Evolutionary conservation across 1,140 invertebrate species (phyloP), one percentile per base, ranked within the genome.

Genomic region (Maniola jurtina): DNA sequence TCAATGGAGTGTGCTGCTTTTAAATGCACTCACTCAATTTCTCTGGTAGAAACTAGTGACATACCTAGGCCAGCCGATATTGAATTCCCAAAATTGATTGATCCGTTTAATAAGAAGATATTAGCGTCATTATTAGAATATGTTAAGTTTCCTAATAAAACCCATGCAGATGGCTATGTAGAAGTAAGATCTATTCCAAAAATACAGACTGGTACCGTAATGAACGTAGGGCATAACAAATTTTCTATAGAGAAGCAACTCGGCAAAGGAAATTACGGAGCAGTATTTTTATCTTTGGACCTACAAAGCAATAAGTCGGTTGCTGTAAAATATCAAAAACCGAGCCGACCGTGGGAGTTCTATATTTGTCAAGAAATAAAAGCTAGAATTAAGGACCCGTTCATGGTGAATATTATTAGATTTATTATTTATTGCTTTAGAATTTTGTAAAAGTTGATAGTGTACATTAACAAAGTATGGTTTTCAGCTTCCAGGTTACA

Each of bases 341-440:
- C 95, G 4, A 92, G 94, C 38, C 95, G 95, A 80, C 93, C 93
- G 64, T 96, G 95, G 95, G 96, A 96, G 84, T 96, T 93, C 83
- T 96, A 96, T 77, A 95, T 96, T 70, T 94, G 93, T 68, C 92
- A 94, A 75, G 95, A 96, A 89, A 93, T 96, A 70, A 94, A 95
- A 76, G 84, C 92, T 40, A 93, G 95, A 62, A 88, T 96, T 64
- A 93, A 92, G 54, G 93, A 94, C 88, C 93, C 94, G 14, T 92
- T 94, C 80, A 93, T 95, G 94, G 93, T 95, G 93, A 87, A 73
- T 76, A 92, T 42, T 8, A 42, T 42, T 2, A 25, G 25, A 42
- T 42, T 42, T 42, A 42, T 10, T 10, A 42, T 42, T 42, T 13
- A 42, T 42, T 13, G 13, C 40, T 25, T 25, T 25, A 25, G 25